A percentile compares a stretch with the other conserved stretches of the same genome.
These are phyloP conservation scores for Nesoenas mayeri DNA, from an alignment of 2,113 vertebrate genomes.

Conservation along the genomic window DNA sequence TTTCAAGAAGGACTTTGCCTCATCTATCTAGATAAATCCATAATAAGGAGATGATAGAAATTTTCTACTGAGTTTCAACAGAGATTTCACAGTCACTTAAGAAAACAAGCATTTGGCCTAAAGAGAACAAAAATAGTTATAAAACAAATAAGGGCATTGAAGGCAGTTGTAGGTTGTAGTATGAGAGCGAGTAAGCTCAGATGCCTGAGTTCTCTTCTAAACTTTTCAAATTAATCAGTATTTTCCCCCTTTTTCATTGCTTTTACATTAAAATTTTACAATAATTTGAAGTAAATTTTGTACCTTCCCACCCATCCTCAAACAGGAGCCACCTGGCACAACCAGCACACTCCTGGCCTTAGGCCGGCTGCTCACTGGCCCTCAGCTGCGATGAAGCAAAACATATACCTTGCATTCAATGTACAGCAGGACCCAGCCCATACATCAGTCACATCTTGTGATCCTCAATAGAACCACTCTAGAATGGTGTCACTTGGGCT, in stretches of 20 bases:
- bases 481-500: background rate
- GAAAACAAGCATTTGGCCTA: background rate
- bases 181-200: background rate
- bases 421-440: background rate
- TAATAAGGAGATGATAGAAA: background rate
- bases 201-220: background rate
- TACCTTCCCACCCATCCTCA: background rate
- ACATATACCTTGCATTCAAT: fast-evolving
- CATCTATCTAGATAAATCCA: background rate
- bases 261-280: background rate
- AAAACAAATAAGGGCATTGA: background rate
- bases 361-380: background rate
- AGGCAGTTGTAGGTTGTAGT: background rate
- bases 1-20: background rate
- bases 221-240: background rate
- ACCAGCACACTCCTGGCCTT: background rate
- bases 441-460: background rate
- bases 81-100: background rate
- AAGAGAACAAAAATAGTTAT: background rate
- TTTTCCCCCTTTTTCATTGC: fast-evolving
- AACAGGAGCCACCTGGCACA: background rate
- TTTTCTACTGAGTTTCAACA: background rate
- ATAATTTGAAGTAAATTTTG: background rate
- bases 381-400: background rate
- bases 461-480: background rate